Evolutionary conservation across 2,888 invertebrate genomes (phyloP), one percentile per base, ranked within the genome.

Genomic region (Tryphoninae sp.): DNA sequence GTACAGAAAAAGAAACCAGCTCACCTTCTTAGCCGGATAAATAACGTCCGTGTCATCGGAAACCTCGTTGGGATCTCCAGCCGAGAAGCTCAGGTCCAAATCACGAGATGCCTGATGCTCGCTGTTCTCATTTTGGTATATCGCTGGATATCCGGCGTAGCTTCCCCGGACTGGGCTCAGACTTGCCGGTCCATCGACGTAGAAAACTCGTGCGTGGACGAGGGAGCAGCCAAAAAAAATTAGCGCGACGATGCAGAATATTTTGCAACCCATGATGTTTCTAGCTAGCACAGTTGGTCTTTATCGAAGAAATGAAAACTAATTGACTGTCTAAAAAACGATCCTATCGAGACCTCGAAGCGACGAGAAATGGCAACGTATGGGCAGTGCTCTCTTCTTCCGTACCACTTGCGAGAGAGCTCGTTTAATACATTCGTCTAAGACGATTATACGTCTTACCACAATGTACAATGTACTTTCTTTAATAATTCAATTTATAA

Each of bases 61-160:
- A 62, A 59, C 72, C 22, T 84, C 83, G 16, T 26, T 33, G 1
- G 83, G 73, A 72, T 86, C 86, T 0, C 85, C 87, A 26, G 89
- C 87, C 9, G 86, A 85, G 78, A 90, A 90, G 69, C 86, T 87
- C 55, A 90, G 76, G 71, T 90, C 89, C 78, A 90, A 86, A 83
- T 90, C 89, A 53, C 87, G 86, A 2, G 90, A 90, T 6, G 89
- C 87, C 80, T 90, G 33, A 6, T 33, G 88, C 75, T 89, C 89
- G 64, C 72, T 62, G 13, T 75, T 72, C 58, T 81, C 65, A 23
- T 74, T 75, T 33, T 80, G 73, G 72, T 84, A 26, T 45, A 64
- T 62, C 69, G 59, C 23, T n/a, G 86, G 85, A 76, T 85, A 85
- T 74, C 80, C 69, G 22, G 64, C 79, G 62, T 83, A 84, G 13